Evolutionary conservation across 1,140 invertebrate genomes (phyloP), one percentile per base, ranked within the genome.

Genomic region (Wasmannia auropunctata): DNA sequence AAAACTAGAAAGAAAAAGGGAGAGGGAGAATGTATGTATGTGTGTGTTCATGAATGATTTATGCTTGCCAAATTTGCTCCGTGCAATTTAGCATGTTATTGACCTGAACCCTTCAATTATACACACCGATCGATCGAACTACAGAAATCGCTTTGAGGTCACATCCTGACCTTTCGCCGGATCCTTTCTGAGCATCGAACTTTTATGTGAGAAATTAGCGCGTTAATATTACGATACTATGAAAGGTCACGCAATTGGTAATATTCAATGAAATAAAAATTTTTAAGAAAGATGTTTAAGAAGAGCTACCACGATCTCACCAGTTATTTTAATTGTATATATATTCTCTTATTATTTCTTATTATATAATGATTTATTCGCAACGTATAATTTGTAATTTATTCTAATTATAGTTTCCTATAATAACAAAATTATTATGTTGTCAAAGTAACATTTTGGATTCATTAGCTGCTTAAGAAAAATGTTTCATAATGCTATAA

Each of bases 251-350:
- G 69, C n/a, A 51, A 67, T 60, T 84, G 49, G 74, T 72, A 89
- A 76, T 87, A 90, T 89, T 90, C 75, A 90, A 89, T 80, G 46
- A 89, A 88, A 87, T 87, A 69, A 89, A n/a, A n/a, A n/a, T n/a
- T n/a, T n/a, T 80, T 25, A 80, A 80, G 67, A 79, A 87, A 74
- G 46, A 69, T 62, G 28, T 74, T 74, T 5, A 11, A 76, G 1
- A 16, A 40, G 37, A n/a, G 6, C 14, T 77, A 77, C 3, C 31
- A n/a, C 51, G 16, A 77, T 63, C 28, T 8, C 3, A 6, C 16
- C 25, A 62, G 25, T 40, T 40, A 60, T 31, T 62, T 31, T n/a
- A 77, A 62, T 77, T 62, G 58, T 40, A 25, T 19, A 25, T 14
- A 65, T 65, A 65, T 65, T 40, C 7, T 37, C 7, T 49, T 69